These are phyloP conservation scores for Ophthalmolycus amberensis DNA, from an alignment of 2,113 vertebrate species.

Conservation along the genomic window DNA sequence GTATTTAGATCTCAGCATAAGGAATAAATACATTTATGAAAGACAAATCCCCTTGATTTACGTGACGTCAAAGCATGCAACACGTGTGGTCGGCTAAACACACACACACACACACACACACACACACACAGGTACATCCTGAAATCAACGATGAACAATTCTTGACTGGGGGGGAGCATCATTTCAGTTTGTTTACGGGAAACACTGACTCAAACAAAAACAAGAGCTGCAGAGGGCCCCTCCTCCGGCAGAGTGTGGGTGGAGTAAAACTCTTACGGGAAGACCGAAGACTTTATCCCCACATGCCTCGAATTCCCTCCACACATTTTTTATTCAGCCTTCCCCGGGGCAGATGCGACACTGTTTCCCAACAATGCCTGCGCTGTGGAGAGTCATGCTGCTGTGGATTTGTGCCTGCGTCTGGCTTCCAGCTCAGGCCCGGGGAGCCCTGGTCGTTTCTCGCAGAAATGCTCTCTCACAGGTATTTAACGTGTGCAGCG, in stretches of 20 bases:
- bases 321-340: conserved; percentile 37
- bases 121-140: not conserved
- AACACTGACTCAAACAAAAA: not conserved
- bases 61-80: not conserved
- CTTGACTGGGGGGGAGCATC: not conserved
- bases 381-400: conserved; percentile 54
- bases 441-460: conserved; percentile 53
- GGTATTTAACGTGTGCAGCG: conserved; percentile 59
- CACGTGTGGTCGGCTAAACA: not conserved
- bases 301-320: conserved; percentile 43
- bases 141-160: conserved; percentile 10
- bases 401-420: conserved; percentile 53
- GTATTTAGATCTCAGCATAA: not conserved
- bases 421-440: conserved; percentile 31
- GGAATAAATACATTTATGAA: not conserved
- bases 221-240: not conserved
- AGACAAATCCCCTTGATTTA: not conserved
- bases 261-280: conserved; percentile 33
- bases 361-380: conserved; percentile 44
- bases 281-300: conserved; percentile 35
- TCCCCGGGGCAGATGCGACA: not conserved
- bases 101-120: not conserved
- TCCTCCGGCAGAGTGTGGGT: conserved; percentile 28
- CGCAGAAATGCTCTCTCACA: conserved; percentile 29
- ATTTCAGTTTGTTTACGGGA: not conserved